Evolutionary conservation across 2,113 vertebrate genomes (phyloP).

Genomic region (Amphilophus citrinellus): DNA sequence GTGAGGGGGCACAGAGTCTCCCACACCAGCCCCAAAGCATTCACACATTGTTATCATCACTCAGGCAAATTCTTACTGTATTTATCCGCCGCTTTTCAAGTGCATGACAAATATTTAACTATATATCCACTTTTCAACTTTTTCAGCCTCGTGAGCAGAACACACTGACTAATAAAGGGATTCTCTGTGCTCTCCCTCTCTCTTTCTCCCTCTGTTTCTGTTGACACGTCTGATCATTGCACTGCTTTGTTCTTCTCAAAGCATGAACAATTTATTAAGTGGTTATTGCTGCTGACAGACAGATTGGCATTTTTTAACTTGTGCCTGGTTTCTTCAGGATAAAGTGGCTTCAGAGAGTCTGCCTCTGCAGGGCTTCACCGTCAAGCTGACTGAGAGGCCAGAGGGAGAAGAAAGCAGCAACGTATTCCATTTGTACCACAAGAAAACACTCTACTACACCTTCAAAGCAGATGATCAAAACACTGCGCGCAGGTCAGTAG

Average conservation of each 20-base stretch:
- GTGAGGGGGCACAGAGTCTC: slow-evolving; percentile 86
- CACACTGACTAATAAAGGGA: slow-evolving; percentile 51
- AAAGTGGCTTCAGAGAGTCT: slow-evolving; percentile 93
- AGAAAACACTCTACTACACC: slow-evolving; percentile 93
- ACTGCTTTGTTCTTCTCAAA: slow-evolving; percentile 15
- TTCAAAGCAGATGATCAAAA: slow-evolving; percentile 90
- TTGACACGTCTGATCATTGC: background rate
- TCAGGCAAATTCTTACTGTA: background rate
- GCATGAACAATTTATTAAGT: slow-evolving; percentile 4
- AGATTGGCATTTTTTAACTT: background rate
- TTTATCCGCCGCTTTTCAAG: background rate
- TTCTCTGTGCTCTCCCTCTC: slow-evolving; percentile 73
- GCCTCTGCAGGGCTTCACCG: slow-evolving; percentile 94
- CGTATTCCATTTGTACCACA: slow-evolving; percentile 96
- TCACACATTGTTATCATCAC: background rate
- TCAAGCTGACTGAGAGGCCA: slow-evolving; percentile 86
- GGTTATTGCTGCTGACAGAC: background rate
- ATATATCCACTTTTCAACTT: slow-evolving; percentile 7
- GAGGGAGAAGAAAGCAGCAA: slow-evolving; percentile 84
- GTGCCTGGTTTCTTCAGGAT: slow-evolving; percentile 81
- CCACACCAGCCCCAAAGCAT: slow-evolving; percentile 72
- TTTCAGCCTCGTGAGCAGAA: slow-evolving; percentile 8
- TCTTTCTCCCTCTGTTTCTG: slow-evolving; percentile 30
- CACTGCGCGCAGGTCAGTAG: slow-evolving; percentile 89
- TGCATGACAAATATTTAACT: background rate